Evolutionary conservation across 35 echinoderm and acorn worm genomes (phyloP), one percentile per base, ranked within the genome.

Genomic region (Heliocidaris erythrogramma): DNA sequence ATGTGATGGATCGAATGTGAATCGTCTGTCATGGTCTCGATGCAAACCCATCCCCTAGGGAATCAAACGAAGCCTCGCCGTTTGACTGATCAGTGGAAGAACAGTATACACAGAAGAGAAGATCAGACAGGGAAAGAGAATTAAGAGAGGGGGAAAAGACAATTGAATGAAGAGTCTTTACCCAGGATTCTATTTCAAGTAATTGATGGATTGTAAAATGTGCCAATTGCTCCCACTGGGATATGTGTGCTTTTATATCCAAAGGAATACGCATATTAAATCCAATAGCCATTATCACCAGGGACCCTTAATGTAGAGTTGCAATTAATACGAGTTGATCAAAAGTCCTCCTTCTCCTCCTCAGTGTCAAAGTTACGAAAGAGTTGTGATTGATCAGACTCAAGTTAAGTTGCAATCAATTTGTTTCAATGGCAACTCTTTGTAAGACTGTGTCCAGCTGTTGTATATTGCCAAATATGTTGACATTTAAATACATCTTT

Each of bases 91-190:
- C 65, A 78, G 65, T 18, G 65, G 27, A n/a, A 78, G 65, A 78
- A 24, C 21, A 27, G 8, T 27, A 78, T 24, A 78, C 65, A 78
- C 65, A 78, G 65, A 78, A 24, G 65, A 69, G 60, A 18, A 69
- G 60, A 69, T 69, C 60, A 21, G 24, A 69, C 21, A 3, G 60
- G 60, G 60, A 69, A 69, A 69, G 60, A 78, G 65, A n/a, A n/a
- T n/a, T n/a, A n/a, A n/a, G 7, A 78, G 65, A 78, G 65, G 2
- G 17, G 65, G 60, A 21, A 78, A 78, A 78, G 65, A 78, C 65
- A 78, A 78, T 78, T 78, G 65, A 78, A 78, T 78, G 65, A 78
- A 78, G 17, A 78, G 65, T 78, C 65, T 78, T n/a, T 78, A 78
- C 21, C 65, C 65, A 78, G 27, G 14, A 78, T 78, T 78, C 65